Evolutionary conservation across 2,797 vertebrate genomes (phyloP), one percentile per base, ranked within the genome.

Genomic region (Rhadinocentrus ornatus): DNA sequence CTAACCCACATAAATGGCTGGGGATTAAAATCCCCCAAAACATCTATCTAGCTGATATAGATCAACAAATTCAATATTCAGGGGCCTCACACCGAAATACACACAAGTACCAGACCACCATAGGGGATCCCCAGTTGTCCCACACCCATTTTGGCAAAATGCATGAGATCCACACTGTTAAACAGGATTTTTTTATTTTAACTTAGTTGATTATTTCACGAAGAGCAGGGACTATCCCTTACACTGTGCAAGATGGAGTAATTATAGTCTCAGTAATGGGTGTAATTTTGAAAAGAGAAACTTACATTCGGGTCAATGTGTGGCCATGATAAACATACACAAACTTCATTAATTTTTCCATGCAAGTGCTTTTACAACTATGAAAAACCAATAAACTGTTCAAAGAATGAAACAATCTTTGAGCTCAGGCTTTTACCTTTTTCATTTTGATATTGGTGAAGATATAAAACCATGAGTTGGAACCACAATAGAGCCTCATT

Each of bases 301-400:
- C 20, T 50, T 8, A 11, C 13, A 12, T 26, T 53, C 15, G 4
- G 12, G 4, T 27, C 15, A 27, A 54, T 54, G 10, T 52, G 2
- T 15, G 24, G 52, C 13, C 26, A 16, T 2, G 16, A 27, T 24
- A 12, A 54, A 54, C 15, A 15, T 15, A 26, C 50, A 24, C 50
- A 54, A 29, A 26, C 24, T 59, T 26, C 24, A 26, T 7, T 18
- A 8, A 20, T 44, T 11, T 22, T 22, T 34, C 6, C 6, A 6
- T 22, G 13, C 22, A 39, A 16, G 24, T 29, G n/a, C 48, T 2
- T 63, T 16, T 39, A 11, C 0, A 1, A 72, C 27, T 75, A 18
- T 13, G 9, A 34, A 26, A 54, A 52, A 50, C 18, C 26, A 11
- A n/a, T 34, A 62, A 71, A 54, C 13, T 71, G 50, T 71, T 75